Percentiles rank a stretch among this genome's conserved stretches.
These are phyloP conservation scores for Chaenocephalus aceratus DNA, from an alignment of 2,113 vertebrate species.

Conservation along the genomic window DNA sequence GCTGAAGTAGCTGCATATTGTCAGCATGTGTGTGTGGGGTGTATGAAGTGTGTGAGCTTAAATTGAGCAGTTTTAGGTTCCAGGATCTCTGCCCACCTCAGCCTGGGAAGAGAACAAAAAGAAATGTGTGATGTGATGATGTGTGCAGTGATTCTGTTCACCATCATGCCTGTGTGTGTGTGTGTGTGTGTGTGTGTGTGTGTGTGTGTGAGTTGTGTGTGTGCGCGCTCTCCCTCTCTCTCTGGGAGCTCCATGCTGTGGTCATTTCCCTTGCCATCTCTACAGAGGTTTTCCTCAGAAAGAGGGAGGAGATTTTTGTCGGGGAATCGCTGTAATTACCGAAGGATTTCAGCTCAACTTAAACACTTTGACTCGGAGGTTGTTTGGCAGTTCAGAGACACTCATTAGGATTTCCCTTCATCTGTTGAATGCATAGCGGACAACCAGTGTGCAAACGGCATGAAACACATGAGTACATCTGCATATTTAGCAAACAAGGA, in stretches of 20 bases:
- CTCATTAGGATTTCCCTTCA: not conserved
- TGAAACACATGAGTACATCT: not conserved
- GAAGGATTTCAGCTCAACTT: constrained; percentile 30
- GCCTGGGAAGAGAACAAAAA: constrained; percentile 31
- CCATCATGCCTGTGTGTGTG: not conserved
- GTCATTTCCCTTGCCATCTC: constrained; percentile 57
- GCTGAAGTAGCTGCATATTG: constrained; percentile 11
- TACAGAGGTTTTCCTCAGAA: constrained; percentile 36
- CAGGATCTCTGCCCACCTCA: constrained; percentile 35
- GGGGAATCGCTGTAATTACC: constrained; percentile 47
- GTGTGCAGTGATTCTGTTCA: constrained; percentile 16
- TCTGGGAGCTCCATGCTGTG: constrained; percentile 59
- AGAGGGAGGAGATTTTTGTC: constrained; percentile 26
- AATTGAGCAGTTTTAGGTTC: constrained; percentile 25
- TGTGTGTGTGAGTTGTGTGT: not conserved
- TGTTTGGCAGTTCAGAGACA: constrained; percentile 22
- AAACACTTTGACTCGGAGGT: constrained; percentile 19
- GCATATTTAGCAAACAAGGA: not conserved
- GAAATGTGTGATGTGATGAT: constrained; percentile 9
- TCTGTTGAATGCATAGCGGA: not conserved
- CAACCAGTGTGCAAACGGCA: constrained; percentile 14
- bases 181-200: not conserved
- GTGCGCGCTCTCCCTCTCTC: constrained; percentile 1
- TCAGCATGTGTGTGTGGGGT: constrained; percentile 13
- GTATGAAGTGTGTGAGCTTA: constrained; percentile 5